Base-by-base conservation (phyloP, 1,140 invertebrate genomes). In the Pseudomyrmex cubaensis region DNA sequence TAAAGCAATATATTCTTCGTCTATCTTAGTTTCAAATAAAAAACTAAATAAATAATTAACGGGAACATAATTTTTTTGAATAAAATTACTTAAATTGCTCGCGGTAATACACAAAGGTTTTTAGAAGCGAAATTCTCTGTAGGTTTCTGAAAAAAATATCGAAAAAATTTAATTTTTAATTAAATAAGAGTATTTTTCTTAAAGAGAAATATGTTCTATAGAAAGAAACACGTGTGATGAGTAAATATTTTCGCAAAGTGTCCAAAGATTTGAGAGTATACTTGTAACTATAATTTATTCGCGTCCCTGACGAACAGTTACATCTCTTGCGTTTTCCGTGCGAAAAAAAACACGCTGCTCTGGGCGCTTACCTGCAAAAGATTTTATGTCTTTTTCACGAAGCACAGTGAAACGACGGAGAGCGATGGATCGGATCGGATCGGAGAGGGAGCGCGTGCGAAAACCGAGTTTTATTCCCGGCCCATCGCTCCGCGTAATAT, bases 401-500 rank as follows among this genome's bases (percentile, higher is more conserved):
- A 67, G 63, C 63, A 48, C 63, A 20, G n/a, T 76, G 61, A 76
- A 35, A 35, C 35, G 7, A 54, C 62, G 22, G 20, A 62, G 76
- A 78, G 50, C 75, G 54, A 72, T 50, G 66, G 56, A 78, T 78
- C 75, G 50, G 56, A 78, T 78, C 75, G 50, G 66, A 74, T 64
- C 57, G 78, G 50, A 56, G 57, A 56, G 50, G 66, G 57, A 63
- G 77, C 66, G 84, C 78, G 70, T 70, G 78, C 61, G 69, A 82
- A 57, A 82, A 75, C 76, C 59, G 75, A 82, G 35, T 35, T 35
- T 72, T 82, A 82, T 82, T 75, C 78, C 72, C 78, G 78, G 72
- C 46, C 72, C 78, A 74, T 87, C 66, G 61, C 72, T 67, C 83
- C 86, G 85, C 70, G 83, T 87, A 87, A 84, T 80, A 78, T 35